Conservation (phyloP, 2,888 invertebrate genomes). For the Druceiella hillmani region DNA sequence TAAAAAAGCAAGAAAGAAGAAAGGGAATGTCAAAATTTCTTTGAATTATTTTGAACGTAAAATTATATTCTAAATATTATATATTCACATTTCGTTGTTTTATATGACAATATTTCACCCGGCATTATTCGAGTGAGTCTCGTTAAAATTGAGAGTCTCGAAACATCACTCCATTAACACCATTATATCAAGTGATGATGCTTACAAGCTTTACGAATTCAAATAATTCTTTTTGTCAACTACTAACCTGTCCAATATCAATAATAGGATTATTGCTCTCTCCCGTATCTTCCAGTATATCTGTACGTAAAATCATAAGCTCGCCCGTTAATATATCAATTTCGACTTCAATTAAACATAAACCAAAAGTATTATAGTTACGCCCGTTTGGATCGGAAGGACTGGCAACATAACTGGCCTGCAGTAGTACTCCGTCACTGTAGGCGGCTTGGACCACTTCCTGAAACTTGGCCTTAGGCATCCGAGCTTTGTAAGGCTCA, state of each 20-base stretch:
- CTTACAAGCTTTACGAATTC: too few species aligned
- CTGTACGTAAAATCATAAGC: constrained; percentile 46
- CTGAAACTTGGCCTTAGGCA: constrained; percentile 33
- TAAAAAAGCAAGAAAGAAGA: too few species aligned
- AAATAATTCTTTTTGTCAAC: too few species aligned
- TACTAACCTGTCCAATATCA: constrained; percentile 54
- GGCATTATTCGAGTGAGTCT: too few species aligned
- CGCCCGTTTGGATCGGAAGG: constrained; percentile 29
- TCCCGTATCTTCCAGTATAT: constrained; percentile 54
- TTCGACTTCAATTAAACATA: constrained; percentile 54
- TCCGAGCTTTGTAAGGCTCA: constrained; percentile 30
- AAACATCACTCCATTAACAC: too few species aligned
- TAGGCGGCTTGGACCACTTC: constrained; percentile 26
- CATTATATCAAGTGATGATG: too few species aligned
- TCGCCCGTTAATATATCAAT: constrained; percentile 61
- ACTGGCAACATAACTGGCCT: constrained; percentile 27
- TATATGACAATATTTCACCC: too few species aligned
- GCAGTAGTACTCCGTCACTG: constrained; percentile 27
- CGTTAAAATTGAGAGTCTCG: too few species aligned
- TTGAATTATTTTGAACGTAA: too few species aligned
- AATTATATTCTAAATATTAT: too few species aligned
- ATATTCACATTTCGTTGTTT: too few species aligned
- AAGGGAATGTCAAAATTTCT: too few species aligned
- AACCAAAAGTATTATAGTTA: constrained; percentile 46
- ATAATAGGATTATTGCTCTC: constrained; percentile 50